Percentiles rank a stretch among this genome's conserved stretches.
Evolutionary conservation across 2,797 vertebrate species (phyloP).

Genomic region (Staurois parvus): DNA sequence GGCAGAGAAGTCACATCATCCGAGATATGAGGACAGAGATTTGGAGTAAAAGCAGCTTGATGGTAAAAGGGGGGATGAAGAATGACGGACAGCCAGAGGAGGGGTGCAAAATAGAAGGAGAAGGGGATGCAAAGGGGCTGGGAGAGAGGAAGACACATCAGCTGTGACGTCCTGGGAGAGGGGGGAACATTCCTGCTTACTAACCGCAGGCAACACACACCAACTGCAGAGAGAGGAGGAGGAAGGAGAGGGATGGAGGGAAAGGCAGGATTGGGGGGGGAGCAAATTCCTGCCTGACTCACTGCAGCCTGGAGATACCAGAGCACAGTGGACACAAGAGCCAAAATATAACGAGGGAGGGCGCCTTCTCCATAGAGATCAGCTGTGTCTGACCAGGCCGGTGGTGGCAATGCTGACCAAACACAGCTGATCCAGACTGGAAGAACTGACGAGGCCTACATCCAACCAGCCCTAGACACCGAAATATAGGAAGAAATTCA

Average conservation of each 20-base stretch:
- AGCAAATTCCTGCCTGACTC: constrained; percentile 9
- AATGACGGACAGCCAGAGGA: not conserved
- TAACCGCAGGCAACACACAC: constrained; percentile 50
- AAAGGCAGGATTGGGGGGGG: not conserved
- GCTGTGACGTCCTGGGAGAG: constrained; percentile 44
- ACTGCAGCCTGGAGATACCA: not conserved
- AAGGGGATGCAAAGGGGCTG: not conserved
- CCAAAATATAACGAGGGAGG: not conserved
- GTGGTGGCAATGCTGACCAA: no score
- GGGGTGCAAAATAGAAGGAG: not conserved
- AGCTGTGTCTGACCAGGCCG: no score
- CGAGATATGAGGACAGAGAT: constrained; percentile 53
- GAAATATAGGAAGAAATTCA: no score
- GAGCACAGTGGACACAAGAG: not conserved
- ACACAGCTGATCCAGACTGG: no score
- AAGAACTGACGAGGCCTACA: no score
- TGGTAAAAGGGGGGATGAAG: not conserved
- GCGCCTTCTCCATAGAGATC: no score
- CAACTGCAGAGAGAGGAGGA: constrained; percentile 40
- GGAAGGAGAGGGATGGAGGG: not conserved
- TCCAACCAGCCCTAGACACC: no score
- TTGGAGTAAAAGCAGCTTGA: constrained; percentile 25
- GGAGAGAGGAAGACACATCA: constrained; percentile 20
- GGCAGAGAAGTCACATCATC: constrained; percentile 40
- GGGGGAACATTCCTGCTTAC: constrained; percentile 42